These are phyloP conservation scores for Busseola fusca DNA, from an alignment of 2,888 invertebrate genomes.

Conservation along the genomic window DNA sequence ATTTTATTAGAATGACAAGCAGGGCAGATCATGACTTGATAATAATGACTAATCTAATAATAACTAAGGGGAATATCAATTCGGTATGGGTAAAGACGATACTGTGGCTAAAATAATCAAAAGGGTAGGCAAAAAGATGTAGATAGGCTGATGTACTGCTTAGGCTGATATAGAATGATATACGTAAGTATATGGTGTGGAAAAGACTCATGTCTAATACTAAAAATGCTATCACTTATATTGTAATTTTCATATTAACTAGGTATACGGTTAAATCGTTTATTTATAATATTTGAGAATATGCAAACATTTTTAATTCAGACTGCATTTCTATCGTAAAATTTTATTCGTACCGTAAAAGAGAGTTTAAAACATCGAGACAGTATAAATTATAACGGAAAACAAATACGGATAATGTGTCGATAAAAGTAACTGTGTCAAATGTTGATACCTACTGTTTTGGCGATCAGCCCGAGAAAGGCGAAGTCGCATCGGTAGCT, in stretches of 20 bases:
- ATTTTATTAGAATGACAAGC: background rate
- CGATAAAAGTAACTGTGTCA: constrained; percentile 54
- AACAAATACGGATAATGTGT: constrained; percentile 45
- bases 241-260: background rate
- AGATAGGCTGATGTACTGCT: too few relatives aligned
- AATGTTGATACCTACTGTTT: constrained; percentile 41
- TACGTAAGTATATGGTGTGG: background rate
- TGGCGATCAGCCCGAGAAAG: constrained; percentile 39
- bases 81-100: background rate
- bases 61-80: too few relatives aligned
- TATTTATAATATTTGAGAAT: background rate
- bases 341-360: background rate
- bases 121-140: background rate
- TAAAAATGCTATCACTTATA: background rate
- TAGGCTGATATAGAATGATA: too few relatives aligned
- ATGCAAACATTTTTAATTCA: background rate
- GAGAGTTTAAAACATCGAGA: background rate
- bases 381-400: constrained; percentile 55
- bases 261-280: background rate
- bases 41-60: background rate
- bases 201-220: too few relatives aligned
- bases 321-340: background rate
- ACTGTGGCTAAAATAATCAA: background rate
- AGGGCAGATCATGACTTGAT: background rate
- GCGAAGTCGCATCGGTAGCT: constrained; percentile 29